Conservation (phyloP, 2,113 vertebrate genomes). For the Phyllopteryx taeniolatus region DNA sequence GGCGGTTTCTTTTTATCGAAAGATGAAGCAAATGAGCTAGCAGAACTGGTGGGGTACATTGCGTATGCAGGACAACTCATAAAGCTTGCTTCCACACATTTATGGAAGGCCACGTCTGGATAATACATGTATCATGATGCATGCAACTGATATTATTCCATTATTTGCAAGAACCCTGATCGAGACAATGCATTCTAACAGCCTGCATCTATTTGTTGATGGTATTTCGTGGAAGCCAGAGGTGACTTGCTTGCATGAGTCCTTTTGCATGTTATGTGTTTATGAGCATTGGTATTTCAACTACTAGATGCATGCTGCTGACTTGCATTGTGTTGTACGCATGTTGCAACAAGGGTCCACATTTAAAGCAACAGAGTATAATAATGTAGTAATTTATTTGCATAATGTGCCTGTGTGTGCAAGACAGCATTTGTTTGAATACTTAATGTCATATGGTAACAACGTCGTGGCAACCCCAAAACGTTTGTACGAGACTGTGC, state of each 20-base stretch:
- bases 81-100: conserved; percentile 27
- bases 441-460: conserved; percentile 1
- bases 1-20: conserved; percentile 52
- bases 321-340: not conserved
- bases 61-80: conserved; percentile 26
- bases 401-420: conserved; percentile 7
- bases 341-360: not conserved
- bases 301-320: conserved; percentile 4
- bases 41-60: conserved; percentile 37
- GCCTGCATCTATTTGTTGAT: not conserved
- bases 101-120: conserved; percentile 32
- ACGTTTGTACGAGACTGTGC: not conserved
- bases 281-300: conserved; percentile 19
- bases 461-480: not conserved
- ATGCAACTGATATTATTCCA: not conserved
- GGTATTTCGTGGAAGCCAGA: conserved; percentile 10
- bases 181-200: not conserved
- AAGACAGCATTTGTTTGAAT: not conserved
- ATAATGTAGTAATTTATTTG: conserved; percentile 28
- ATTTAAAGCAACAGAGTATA: not conserved
- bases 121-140: conserved; percentile 7
- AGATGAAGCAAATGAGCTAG: conserved; percentile 41
- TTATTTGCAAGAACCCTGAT: not conserved
- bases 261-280: conserved; percentile 32
- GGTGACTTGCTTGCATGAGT: conserved; percentile 4